A percentile compares a stretch with the other conserved stretches of the same genome.
These are phyloP conservation scores for Enteromius mattozi DNA, from an alignment of 2,797 vertebrate species.

Conservation along the genomic window DNA sequence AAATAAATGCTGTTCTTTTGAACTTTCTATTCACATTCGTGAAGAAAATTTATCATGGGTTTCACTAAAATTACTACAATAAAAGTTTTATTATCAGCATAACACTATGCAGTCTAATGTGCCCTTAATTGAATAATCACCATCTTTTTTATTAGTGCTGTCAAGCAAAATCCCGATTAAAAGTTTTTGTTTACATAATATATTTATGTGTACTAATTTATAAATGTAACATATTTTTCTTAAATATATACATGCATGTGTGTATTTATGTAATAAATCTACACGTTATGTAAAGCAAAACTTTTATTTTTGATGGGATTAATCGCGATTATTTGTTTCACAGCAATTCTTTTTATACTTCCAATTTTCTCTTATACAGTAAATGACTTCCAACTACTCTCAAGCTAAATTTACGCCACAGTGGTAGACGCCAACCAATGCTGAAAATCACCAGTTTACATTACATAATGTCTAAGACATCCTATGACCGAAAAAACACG, in stretches of 20 bases:
- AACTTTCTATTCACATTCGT: background rate
- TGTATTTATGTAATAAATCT: too few relatives aligned
- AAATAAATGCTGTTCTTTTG: too few relatives aligned
- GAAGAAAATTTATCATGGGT: background rate
- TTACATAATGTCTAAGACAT: background rate
- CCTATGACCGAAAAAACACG: background rate
- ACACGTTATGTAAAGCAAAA: too few relatives aligned
- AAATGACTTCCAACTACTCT: background rate
- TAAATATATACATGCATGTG: too few relatives aligned
- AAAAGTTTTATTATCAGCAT: too few relatives aligned
- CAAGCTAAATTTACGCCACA: background rate
- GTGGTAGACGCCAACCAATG: background rate
- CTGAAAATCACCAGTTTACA: background rate
- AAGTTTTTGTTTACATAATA: too few relatives aligned
- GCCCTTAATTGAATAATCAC: background rate
- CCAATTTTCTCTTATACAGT: background rate
- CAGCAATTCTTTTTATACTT: background rate
- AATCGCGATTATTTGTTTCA: too few relatives aligned
- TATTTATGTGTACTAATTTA: too few relatives aligned
- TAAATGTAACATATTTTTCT: too few relatives aligned
- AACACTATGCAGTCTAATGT: background rate
- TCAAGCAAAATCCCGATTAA: too few relatives aligned
- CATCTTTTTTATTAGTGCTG: too few relatives aligned
- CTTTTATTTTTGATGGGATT: too few relatives aligned
- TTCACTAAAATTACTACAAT: background rate